Base-by-base conservation (phyloP, 1,140 invertebrate genomes). In the Aphis craccivora region DNA sequence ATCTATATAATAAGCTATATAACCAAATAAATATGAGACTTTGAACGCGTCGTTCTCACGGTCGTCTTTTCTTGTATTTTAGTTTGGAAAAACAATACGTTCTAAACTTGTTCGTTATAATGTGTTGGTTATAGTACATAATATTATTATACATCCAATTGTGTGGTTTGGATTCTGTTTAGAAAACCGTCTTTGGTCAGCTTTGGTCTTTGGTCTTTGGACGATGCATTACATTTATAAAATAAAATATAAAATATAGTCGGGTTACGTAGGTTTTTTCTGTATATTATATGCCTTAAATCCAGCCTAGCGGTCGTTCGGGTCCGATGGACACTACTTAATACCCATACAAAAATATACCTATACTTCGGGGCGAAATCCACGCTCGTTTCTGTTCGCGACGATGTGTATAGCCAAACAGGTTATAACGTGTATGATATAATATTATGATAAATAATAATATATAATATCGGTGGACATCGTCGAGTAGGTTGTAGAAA, bases 391-490 rank as follows among this genome's bases (percentile, higher is more conserved):
- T 67, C 14, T 76, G 14, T 76, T 76, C n/a, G 30, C 14, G 0
- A 76, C 14, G 14, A 76, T 76, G 14, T 35, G 4, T 76, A n/a
- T n/a, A n/a, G 60, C 18, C 5, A n/a, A 76, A 76, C 30, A 76
- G 30, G 60, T 76, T n/a, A 76, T 76, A 76, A 18, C 60, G 60
- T 76, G n/a, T 76, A 76, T 76, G 60, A 76, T 76, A 14, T 30
- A 67, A 67, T 67, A 67, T 67, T 67, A 67, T n/a, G 60, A 67
- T 67, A 76, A 76, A 76, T 67, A 67, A 67, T 67, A 30, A 67
- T 67, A 67, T n/a, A 67, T n/a, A 67, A 67, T 76, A n/a, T 76
- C 4, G n/a, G 14, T 23, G 14, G 14, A 76, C 60, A n/a, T n/a
- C 60, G 14, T 84, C 37, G 83, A 9, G 40, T 84, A 3, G 83